These are phyloP conservation scores for Orthonychiurus folsomi DNA, from an alignment of 2,888 invertebrate genomes.

Conservation along the genomic window DNA sequence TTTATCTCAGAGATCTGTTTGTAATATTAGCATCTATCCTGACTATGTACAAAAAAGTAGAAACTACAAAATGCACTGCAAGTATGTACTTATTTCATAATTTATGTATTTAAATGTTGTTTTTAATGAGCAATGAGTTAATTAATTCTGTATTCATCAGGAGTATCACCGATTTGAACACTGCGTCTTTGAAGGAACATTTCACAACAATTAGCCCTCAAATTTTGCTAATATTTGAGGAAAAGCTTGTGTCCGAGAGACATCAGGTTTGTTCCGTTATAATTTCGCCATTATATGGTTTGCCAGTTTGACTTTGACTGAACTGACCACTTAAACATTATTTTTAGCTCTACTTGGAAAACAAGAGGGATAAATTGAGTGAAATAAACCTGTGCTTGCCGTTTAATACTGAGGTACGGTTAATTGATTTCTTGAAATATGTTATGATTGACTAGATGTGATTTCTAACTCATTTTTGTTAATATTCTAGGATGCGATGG, in stretches of 20 bases:
- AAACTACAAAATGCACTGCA: conserved; percentile 29
- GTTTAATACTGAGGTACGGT: background rate
- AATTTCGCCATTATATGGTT: too few relatives aligned
- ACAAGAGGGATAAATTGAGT: background rate
- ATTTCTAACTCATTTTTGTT: too few relatives aligned
- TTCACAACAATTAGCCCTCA: conserved; percentile 21
- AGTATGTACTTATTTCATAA: conserved; percentile 18
- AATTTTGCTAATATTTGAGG: conserved; percentile 26
- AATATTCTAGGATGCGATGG: background rate
- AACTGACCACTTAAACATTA: too few relatives aligned
- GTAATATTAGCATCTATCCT: conserved; percentile 25
- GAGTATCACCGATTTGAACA: conserved; percentile 15
- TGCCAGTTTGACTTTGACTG: too few relatives aligned
- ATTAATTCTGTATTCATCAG: too few relatives aligned
- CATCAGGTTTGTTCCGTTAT: background rate
- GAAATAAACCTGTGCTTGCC: background rate
- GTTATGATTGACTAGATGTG: too few relatives aligned
- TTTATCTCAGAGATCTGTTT: conserved; percentile 28
- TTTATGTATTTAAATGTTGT: conserved; percentile 1
- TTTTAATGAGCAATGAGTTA: background rate
- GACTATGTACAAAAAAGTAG: conserved; percentile 28
- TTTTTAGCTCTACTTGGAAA: background rate
- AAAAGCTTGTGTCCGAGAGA: conserved; percentile 5
- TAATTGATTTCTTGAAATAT: too few relatives aligned
- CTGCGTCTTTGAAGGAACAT: conserved; percentile 16